A percentile compares a stretch with the other conserved stretches of the same genome.
phyloP scores from a whole-genome alignment of 1,140 invertebrate genomes.

The Macrosteles quadrilineatus region DNA sequence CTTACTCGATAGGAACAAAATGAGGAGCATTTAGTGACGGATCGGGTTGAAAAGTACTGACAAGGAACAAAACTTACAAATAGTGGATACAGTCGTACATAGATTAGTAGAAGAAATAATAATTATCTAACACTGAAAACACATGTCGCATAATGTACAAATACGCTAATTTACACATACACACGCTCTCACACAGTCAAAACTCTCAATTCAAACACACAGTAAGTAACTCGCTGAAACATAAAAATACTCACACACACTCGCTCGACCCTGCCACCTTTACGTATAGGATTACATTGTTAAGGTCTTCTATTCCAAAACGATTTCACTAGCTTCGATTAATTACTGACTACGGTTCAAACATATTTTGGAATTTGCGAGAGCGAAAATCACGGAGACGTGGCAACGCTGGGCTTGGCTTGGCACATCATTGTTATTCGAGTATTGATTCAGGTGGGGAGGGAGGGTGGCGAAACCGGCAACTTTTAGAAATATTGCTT shows the following conservation, averaged over 20 bases:
- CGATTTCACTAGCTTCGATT: neutral
- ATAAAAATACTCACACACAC: neutral
- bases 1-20: conserved; percentile 15
- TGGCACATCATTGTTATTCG: conserved; percentile 8
- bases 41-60: neutral
- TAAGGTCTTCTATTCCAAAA: conserved; percentile 15
- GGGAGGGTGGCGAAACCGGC: neutral
- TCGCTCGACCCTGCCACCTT: neutral
- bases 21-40: neutral
- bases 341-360: neutral
- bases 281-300: conserved; percentile 27
- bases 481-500: no score
- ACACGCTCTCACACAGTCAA: no score
- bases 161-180: neutral
- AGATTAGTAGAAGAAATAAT: conserved; percentile 6
- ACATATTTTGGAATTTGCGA: conserved; percentile 9
- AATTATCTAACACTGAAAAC: conserved; percentile 6
- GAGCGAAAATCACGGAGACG: neutral
- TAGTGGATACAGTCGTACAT: conserved; percentile 22
- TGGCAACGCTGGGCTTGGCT: neutral
- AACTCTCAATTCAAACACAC: no score
- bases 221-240: neutral
- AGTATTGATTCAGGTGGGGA: conserved; percentile 6
- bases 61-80: neutral
- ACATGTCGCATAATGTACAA: conserved; percentile 10